Evolutionary conservation across 2,888 invertebrate species (phyloP).

Genomic region (Timandra comae): DNA sequence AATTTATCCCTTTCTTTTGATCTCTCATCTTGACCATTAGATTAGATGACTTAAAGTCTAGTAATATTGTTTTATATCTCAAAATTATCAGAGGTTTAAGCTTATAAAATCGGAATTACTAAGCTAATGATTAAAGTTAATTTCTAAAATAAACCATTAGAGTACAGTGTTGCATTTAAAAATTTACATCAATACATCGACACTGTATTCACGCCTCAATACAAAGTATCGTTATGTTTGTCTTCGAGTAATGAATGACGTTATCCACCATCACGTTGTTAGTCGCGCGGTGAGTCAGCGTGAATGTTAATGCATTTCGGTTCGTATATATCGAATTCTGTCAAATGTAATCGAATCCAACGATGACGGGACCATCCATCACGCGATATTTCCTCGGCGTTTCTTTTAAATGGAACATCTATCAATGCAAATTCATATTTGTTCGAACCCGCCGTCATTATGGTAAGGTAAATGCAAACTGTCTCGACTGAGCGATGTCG

Average conservation of each 20-base stretch:
- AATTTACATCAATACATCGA: too few relatives aligned
- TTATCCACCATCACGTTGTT: conserved; percentile 33
- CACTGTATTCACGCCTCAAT: too few relatives aligned
- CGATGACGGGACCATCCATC: conserved; percentile 56
- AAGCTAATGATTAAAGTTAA: too few relatives aligned
- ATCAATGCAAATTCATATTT: conserved; percentile 55
- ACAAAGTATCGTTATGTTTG: too few relatives aligned
- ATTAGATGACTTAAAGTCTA: too few relatives aligned
- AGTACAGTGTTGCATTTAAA: too few relatives aligned
- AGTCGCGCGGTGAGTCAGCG: conserved; percentile 50
- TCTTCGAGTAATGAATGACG: conserved; percentile 29
- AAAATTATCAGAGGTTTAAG: too few relatives aligned
- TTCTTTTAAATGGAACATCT: conserved; percentile 51
- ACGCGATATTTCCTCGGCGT: conserved; percentile 46
- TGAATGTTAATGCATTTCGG: conserved; percentile 65
- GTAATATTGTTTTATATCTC: too few relatives aligned
- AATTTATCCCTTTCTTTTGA: too few relatives aligned
- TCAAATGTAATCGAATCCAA: conserved; percentile 53
- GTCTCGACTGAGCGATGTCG: conserved; percentile 23
- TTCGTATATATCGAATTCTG: conserved; percentile 61
- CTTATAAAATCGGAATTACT: too few relatives aligned
- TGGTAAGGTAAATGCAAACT: conserved; percentile 19
- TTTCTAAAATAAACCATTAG: too few relatives aligned
- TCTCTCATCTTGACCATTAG: too few relatives aligned
- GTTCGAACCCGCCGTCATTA: conserved; percentile 28